Evolutionary conservation across 2,888 invertebrate genomes (phyloP), one percentile per base, ranked within the genome.

Genomic region (Macrosoma leucophasiata): DNA sequence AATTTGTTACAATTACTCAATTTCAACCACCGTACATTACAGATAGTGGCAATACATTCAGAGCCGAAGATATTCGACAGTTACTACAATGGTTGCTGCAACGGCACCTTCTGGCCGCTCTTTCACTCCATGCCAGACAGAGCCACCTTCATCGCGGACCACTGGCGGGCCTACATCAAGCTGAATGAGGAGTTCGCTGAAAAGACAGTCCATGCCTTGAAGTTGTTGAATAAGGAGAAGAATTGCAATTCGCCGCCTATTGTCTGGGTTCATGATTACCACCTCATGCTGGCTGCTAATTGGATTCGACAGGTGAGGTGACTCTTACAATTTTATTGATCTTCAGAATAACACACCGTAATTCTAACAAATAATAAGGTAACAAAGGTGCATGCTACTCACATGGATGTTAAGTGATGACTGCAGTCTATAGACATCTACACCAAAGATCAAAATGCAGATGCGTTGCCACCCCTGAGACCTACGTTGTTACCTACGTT

Each of bases 191-290:
- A 91, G 62, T 96, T 96, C 58, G 95, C 95, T 0, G 88, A 90
- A 5, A 91, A 91, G 60, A 93, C 95, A 1, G 86, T 95, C 32
- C 81, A 84, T 50, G 92, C 93, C 0, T 61, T 91, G 12, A 72
- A 84, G 29, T 61, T 86, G 20, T 69, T 92, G 23, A 74, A 82
- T 9, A 85, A 86, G 29, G 84, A 81, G 29, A 76, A 71, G 47
- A 66, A 58, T 40, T 65, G 64, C 9, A 52, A 55, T 11, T 60
- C 75, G 0, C 82, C 90, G 8, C 95, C 96, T 0, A 88, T 97
- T 36, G 90, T 97, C 2, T 97, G 97, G 97, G 89, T 97, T 13
- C 97, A 97, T 61, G 97, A 97, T 65, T 97, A 97, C 66, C 96
- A 97, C 63, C 86, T 97, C 10, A 95, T 96, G 95, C 77, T 96